phyloP scores from a whole-genome alignment of 1,140 invertebrate genomes.

The Achatina immaculata region DNA sequence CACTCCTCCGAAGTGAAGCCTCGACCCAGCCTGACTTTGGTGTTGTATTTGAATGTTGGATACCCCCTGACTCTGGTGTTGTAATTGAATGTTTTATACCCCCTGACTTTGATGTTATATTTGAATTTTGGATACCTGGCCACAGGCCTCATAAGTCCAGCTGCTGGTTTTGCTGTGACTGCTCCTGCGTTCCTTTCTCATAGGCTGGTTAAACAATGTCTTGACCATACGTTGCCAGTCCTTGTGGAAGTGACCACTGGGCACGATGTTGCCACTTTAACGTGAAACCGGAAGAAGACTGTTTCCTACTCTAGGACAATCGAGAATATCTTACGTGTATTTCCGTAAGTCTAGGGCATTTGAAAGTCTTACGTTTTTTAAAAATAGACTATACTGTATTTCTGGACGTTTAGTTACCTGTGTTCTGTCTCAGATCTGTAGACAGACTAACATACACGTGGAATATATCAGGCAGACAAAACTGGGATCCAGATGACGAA shows the following conservation, averaged over 20 bases:
- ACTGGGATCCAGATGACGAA: too few relatives aligned
- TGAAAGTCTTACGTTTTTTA: too few relatives aligned
- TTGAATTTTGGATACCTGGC: too few relatives aligned
- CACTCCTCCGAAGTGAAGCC: slow-evolving; percentile 97
- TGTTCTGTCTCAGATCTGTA: too few relatives aligned
- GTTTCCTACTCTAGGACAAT: neutral
- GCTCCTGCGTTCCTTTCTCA: slow-evolving; percentile 87
- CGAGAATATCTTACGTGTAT: too few relatives aligned
- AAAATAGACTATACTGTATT: too few relatives aligned
- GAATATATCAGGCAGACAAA: too few relatives aligned
- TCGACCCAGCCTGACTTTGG: slow-evolving; percentile 90
- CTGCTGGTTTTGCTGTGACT: slow-evolving; percentile 91
- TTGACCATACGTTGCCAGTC: slow-evolving; percentile 92
- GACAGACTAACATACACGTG: too few relatives aligned
- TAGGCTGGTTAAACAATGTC: slow-evolving; percentile 99
- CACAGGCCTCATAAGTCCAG: slow-evolving; percentile 87
- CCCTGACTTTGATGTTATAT: slow-evolving; percentile 43
- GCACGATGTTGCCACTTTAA: neutral
- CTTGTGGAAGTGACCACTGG: slow-evolving; percentile 87
- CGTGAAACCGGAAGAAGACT: neutral
- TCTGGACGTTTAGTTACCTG: too few relatives aligned
- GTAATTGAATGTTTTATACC: slow-evolving; percentile 38
- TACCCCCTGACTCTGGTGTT: too few relatives aligned
- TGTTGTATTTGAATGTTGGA: slow-evolving; percentile 86
- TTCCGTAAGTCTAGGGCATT: too few relatives aligned